Evolutionary conservation across 2,113 vertebrate species (phyloP).

Genomic region (Nothoprocta perdicaria): DNA sequence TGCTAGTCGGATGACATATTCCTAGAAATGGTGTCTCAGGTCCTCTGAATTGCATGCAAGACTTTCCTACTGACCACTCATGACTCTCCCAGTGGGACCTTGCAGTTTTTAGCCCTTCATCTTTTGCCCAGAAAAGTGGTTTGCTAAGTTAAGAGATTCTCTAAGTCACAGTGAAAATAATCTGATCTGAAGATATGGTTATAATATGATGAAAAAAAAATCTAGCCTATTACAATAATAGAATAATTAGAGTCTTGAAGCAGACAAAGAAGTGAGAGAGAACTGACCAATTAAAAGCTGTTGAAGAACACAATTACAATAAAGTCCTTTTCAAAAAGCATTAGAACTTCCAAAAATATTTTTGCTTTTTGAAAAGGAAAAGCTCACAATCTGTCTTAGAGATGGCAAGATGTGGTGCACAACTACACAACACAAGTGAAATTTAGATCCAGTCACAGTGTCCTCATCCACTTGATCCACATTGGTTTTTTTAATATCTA

Average conservation of each 20-base stretch:
- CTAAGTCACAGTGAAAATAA: not conserved
- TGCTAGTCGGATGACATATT: not conserved
- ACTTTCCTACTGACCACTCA: not conserved
- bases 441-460: not conserved
- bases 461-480: not conserved
- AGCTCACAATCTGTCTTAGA: not conserved
- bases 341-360: not conserved
- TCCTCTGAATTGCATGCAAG: not conserved
- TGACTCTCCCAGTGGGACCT: not conserved
- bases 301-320: not conserved
- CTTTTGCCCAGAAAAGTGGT: not conserved
- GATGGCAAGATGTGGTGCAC: not conserved
- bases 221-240: not conserved
- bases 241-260: not conserved
- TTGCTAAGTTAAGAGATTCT: not conserved
- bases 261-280: not conserved
- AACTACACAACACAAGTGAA: not conserved
- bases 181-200: not conserved
- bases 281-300: not conserved
- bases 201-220: not conserved
- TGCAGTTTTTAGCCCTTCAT: not conserved
- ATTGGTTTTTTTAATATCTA: not conserved
- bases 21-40: not conserved
- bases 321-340: not conserved
- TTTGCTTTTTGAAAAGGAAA: not conserved